Evolutionary conservation across 2,797 vertebrate species (phyloP).

Genomic region (Amniataba percoides): DNA sequence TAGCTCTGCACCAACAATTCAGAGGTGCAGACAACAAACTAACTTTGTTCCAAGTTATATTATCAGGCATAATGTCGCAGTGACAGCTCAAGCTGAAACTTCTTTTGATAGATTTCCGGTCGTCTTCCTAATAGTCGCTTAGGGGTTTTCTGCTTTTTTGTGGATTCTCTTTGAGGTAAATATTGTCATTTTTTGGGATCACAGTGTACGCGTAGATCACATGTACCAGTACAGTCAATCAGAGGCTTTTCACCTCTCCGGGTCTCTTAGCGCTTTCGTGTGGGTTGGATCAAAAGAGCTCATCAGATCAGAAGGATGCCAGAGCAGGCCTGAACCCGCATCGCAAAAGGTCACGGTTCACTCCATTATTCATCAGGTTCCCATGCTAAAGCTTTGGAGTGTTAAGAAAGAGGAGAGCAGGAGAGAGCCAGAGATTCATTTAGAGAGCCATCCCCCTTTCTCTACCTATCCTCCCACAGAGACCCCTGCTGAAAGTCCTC

Average conservation of each 20-base stretch:
- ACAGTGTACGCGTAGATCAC: constrained; percentile 40
- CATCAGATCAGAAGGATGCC: constrained; percentile 71
- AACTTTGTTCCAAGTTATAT: constrained; percentile 29
- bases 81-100: constrained; percentile 19
- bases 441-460: constrained; percentile 48
- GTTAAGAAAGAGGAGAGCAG: constrained; percentile 47
- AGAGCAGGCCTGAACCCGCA: constrained; percentile 71
- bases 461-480: constrained; percentile 55
- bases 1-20: constrained; percentile 27
- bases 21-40: constrained; percentile 40
- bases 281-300: constrained; percentile 77
- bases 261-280: constrained; percentile 56
- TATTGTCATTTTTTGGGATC: constrained; percentile 63
- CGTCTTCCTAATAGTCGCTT: not conserved
- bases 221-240: constrained; percentile 50
- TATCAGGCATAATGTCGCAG: not conserved
- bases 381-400: constrained; percentile 55
- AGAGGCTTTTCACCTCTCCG: constrained; percentile 36
- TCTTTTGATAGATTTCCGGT: constrained; percentile 20
- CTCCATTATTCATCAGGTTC: constrained; percentile 83
- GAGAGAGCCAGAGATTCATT: constrained; percentile 58
- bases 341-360: constrained; percentile 80
- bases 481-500: constrained; percentile 52
- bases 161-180: constrained; percentile 61
- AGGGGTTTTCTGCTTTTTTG: constrained; percentile 21